phyloP scores from a whole-genome alignment of 53 echinoderm and acorn worm genomes.

The Zoroaster sp. region DNA sequence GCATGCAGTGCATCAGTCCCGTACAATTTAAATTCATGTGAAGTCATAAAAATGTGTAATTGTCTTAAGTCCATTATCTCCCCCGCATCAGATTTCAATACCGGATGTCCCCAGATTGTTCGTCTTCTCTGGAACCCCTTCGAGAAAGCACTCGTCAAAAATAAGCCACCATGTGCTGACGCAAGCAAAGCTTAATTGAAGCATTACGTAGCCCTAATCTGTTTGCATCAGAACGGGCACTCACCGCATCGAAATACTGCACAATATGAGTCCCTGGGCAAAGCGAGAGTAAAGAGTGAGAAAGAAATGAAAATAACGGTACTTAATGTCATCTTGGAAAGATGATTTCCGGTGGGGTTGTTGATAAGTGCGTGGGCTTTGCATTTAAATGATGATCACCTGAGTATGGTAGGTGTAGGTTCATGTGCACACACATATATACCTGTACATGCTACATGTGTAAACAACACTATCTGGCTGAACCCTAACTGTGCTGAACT shows the following conservation, averaged over 20 bases:
- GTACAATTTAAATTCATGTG: not conserved
- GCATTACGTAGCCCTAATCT: not conserved
- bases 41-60: not conserved
- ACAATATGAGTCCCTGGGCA: slow-evolving; percentile 1
- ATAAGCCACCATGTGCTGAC: not conserved
- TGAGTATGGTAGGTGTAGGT: no score
- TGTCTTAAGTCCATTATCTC: not conserved
- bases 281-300: not conserved
- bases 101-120: slow-evolving; percentile 43
- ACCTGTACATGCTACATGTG: no score
- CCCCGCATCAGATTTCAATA: slow-evolving; percentile 3
- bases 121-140: not conserved
- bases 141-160: not conserved
- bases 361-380: not conserved
- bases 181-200: not conserved
- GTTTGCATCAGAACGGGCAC: not conserved
- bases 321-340: not conserved
- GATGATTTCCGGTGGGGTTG: not conserved
- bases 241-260: not conserved
- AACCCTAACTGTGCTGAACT: no score
- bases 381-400: not conserved
- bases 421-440: no score
- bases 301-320: not conserved
- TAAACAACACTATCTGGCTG: no score
- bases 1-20: not conserved